These are phyloP conservation scores for Anastatus disparis DNA, from an alignment of 1,140 invertebrate species.

Conservation along the genomic window DNA sequence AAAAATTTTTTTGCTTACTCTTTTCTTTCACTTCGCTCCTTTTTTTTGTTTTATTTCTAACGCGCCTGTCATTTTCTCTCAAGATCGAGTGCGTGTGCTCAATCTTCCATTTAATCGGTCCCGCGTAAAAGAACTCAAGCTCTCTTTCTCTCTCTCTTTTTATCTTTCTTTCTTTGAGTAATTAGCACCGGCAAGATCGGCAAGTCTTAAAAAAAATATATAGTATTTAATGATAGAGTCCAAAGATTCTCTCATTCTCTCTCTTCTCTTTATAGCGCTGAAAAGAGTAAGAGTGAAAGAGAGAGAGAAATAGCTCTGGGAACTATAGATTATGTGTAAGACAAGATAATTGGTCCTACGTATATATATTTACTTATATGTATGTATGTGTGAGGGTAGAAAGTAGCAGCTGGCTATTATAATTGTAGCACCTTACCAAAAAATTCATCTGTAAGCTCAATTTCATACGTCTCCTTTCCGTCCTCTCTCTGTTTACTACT, in stretches of 20 bases:
- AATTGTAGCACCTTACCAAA: conserved; percentile 48
- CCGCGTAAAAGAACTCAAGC: not conserved
- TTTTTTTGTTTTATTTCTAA: not conserved
- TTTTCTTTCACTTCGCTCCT: not conserved
- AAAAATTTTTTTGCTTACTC: not conserved
- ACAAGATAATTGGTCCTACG: conserved; percentile 52
- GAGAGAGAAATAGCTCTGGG: conserved; percentile 23
- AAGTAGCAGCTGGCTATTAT: conserved; percentile 54
- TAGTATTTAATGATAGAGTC: conserved; percentile 56
- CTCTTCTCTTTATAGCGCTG: too few species aligned
- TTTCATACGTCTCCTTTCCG: too few species aligned
- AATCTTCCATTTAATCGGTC: conserved; percentile 21
- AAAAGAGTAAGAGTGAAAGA: not conserved
- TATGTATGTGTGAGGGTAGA: conserved; percentile 32
- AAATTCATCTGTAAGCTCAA: too few species aligned
- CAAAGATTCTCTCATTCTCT: too few species aligned
- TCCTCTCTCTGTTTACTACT: too few species aligned
- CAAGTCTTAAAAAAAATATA: conserved; percentile 54
- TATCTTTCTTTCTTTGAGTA: conserved; percentile 41
- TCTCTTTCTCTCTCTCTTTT: too few species aligned
- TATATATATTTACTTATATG: not conserved
- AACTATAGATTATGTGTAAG: conserved; percentile 53
- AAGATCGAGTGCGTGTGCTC: conserved; percentile 6
- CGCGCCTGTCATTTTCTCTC: not conserved
- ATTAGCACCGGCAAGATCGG: conserved; percentile 49